phyloP scores from a whole-genome alignment of 2,113 vertebrate genomes.

The Vidua chalybeata region DNA sequence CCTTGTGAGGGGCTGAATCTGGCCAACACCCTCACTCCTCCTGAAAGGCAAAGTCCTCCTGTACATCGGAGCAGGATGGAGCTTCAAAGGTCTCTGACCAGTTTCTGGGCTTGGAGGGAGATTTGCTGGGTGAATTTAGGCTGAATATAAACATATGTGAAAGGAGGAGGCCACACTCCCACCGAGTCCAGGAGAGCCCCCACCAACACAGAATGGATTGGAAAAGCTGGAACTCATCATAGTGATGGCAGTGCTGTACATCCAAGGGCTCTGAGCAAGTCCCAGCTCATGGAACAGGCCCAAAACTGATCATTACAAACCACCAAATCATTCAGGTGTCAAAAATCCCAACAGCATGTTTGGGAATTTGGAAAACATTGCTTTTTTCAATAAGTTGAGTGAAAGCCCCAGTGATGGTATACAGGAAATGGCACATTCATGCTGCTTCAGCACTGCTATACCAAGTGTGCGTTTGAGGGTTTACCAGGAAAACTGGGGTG shows the following conservation, averaged over 20 bases:
- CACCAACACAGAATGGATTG: not conserved
- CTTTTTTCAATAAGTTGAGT: not conserved
- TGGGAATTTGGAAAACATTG: not conserved
- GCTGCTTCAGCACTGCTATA: fast-evolving
- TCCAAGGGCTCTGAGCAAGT: not conserved
- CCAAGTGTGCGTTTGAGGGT: not conserved
- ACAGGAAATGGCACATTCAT: not conserved
- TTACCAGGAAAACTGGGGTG: not conserved
- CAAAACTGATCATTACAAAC: not conserved
- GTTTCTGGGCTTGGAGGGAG: not conserved
- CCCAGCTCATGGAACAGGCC: not conserved
- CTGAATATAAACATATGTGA: not conserved
- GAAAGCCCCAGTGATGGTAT: not conserved
- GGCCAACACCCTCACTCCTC: fast-evolving
- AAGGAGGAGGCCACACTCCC: not conserved
- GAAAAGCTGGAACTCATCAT: not conserved
- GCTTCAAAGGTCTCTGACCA: not conserved
- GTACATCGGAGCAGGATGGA: not conserved
- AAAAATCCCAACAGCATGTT: not conserved
- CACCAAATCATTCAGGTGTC: not conserved
- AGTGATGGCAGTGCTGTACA: not conserved
- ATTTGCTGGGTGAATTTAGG: not conserved
- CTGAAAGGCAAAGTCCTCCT: not conserved
- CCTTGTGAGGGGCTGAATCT: not conserved
- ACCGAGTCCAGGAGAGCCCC: not conserved